Evolutionary conservation across 2,113 vertebrate species (phyloP), one percentile per base, ranked within the genome.

Genomic region (Hydrolagus affinis): DNA sequence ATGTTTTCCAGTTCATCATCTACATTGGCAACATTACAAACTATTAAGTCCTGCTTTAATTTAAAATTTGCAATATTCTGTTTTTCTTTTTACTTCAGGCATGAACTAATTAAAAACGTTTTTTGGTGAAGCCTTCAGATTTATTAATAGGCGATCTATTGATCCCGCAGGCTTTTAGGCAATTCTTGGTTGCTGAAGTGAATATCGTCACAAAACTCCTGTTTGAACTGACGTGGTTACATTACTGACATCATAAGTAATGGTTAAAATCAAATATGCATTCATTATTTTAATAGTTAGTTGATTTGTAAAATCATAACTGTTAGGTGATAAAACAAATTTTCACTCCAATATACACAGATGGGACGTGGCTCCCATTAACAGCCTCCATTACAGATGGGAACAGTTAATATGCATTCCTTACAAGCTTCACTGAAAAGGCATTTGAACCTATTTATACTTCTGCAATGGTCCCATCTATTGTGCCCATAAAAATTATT

Each of bases 341-440:
- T 83, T 83, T 83, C 32, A 25, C 15, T 64, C 6, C 60, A 7
- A 66, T 28, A 14, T 32, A 19, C 21, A n/a, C 6, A 30, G 62
- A 10, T 21, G 8, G 23, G 62, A 80, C 64, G 19, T 19, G 4
- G 30, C 32, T 6, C 30, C 23, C 66, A 68, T 66, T 66, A 17
- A 57, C 11, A 14, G 12, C 44, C 44, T 78, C 57, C 59, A 17
- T 17, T 30, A 30, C 30, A 64, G 77, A 32, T 9, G 66, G 19
- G 60, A 68, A 62, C 62, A 83, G 28, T 21, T 21, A 64, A 66
- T 28, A 83, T 66, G 62, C 15, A 66, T 8, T 56, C 21, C 21
- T 19, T 75, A 75, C 73, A 75, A 75, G 28, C 78, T 68, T n/a
- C 78, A 83, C 78, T 83, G 25, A 83, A 66, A 83, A 83, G 25